Evolutionary conservation across 2,888 invertebrate genomes (phyloP).

Genomic region (Trisateles emortualis): DNA sequence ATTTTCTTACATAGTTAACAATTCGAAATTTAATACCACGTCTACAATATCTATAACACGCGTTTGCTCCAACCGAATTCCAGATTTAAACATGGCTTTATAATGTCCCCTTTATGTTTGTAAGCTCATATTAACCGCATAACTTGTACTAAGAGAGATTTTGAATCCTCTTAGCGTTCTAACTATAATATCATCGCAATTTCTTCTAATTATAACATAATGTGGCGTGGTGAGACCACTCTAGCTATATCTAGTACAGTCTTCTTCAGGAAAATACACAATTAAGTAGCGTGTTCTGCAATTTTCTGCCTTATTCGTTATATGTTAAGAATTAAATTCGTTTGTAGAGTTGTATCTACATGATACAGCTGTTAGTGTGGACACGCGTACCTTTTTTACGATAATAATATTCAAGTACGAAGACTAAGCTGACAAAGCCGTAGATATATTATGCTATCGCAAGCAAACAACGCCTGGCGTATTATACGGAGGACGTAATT

Average conservation of each 20-base stretch:
- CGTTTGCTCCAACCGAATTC: constrained; percentile 15
- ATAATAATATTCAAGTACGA: constrained; percentile 50
- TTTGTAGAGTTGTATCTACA: constrained; percentile 19
- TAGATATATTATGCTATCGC: constrained; percentile 34
- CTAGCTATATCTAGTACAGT: constrained; percentile 39
- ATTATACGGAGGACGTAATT: constrained; percentile 30
- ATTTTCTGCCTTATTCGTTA: constrained; percentile 28
- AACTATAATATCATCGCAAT: constrained; percentile 37
- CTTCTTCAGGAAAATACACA: constrained; percentile 32
- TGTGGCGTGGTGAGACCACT: constrained; percentile 40
- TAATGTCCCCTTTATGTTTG: constrained; percentile 17
- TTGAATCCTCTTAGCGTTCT: constrained; percentile 49
- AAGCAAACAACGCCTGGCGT: constrained; percentile 6
- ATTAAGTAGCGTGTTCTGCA: constrained; percentile 17
- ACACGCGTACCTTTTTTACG: constrained; percentile 46
- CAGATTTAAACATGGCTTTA: constrained; percentile 22
- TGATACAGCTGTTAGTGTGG: constrained; percentile 40
- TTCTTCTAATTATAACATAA: constrained; percentile 51
- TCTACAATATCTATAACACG: constrained; percentile 8
- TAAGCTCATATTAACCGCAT: constrained; percentile 37
- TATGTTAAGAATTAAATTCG: constrained; percentile 30
- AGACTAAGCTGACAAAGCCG: constrained; percentile 40
- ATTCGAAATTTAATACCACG: constrained; percentile 1
- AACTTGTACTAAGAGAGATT: constrained; percentile 26
- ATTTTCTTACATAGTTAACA: not conserved